phyloP scores from a whole-genome alignment of 2,888 invertebrate genomes.

The Caenorhabditis imperialis region DNA sequence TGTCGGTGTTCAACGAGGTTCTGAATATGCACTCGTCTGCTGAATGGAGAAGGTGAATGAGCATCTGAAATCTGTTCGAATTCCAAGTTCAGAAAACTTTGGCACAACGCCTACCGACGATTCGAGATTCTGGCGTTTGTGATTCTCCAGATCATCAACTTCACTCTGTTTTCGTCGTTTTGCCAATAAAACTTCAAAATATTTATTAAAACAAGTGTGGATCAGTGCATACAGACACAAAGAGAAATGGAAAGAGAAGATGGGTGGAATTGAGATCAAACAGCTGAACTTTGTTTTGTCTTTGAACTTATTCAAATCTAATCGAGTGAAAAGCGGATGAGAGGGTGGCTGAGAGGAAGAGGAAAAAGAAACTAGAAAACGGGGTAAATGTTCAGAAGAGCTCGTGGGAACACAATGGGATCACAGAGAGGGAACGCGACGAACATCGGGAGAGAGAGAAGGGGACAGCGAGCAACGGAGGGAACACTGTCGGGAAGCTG shows the following conservation, averaged over 20 bases:
- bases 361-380: conserved; percentile 4
- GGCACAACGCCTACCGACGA: conserved; percentile 40
- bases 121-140: conserved; percentile 38
- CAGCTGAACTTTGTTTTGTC: conserved; percentile 20
- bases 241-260: not conserved
- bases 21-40: conserved; percentile 56
- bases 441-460: conserved; percentile 10
- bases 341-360: conserved; percentile 14
- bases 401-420: too few relatives aligned
- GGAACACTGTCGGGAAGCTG: not conserved
- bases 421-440: not conserved
- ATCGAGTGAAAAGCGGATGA: conserved; percentile 49
- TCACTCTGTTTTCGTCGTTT: conserved; percentile 35
- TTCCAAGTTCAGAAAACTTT: conserved; percentile 35
- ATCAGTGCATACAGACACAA: conserved; percentile 43
- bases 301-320: conserved; percentile 46
- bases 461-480: conserved; percentile 17
- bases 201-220: conserved; percentile 22
- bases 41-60: conserved; percentile 55
- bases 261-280: conserved; percentile 25
- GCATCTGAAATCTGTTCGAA: not conserved
- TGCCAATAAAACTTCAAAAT: conserved; percentile 41
- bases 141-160: conserved; percentile 35
- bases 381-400: not conserved
- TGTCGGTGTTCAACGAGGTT: conserved; percentile 57